Percentiles rank a stretch among this genome's conserved stretches.
These are phyloP conservation scores for Sesia apiformis DNA, from an alignment of 2,888 invertebrate genomes.

Conservation along the genomic window DNA sequence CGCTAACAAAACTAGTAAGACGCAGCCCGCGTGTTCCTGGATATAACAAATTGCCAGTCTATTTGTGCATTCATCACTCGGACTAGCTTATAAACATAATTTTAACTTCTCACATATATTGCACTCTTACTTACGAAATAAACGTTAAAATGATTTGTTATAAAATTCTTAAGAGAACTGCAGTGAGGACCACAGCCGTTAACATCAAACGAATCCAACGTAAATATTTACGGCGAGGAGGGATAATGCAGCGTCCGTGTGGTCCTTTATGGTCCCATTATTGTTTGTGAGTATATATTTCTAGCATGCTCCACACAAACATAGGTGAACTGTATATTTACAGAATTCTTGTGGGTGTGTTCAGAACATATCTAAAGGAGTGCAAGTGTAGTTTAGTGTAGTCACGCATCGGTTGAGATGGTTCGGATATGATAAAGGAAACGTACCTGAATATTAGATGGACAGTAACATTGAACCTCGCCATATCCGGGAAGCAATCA, in stretches of 20 bases:
- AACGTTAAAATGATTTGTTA: neutral
- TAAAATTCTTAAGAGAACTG: neutral
- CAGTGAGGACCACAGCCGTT: slow-evolving; percentile 10
- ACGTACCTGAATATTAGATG: too few species aligned
- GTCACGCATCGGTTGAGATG: too few species aligned
- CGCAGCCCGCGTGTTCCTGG: neutral
- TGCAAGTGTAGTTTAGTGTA: too few species aligned
- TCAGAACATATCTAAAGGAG: too few species aligned
- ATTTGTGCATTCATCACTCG: neutral
- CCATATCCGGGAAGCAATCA: too few species aligned
- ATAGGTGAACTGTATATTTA: neutral
- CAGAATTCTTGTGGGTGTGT: too few species aligned
- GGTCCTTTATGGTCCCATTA: slow-evolving; percentile 22
- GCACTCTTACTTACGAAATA: neutral
- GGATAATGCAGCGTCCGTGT: slow-evolving; percentile 13
- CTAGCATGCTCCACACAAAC: neutral
- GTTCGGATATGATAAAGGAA: too few species aligned
- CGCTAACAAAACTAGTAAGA: neutral
- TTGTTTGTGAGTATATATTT: slow-evolving; percentile 9
- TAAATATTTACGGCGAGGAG: slow-evolving; percentile 32
- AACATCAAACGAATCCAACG: slow-evolving; percentile 23
- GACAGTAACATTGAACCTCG: too few species aligned
- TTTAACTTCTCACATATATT: neutral
- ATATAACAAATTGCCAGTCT: neutral
- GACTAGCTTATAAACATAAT: neutral